A percentile compares a stretch with the other conserved stretches of the same genome.
Conservation (phyloP, 2,113 vertebrate species). For the Craseonycteris thonglongyai region DNA sequence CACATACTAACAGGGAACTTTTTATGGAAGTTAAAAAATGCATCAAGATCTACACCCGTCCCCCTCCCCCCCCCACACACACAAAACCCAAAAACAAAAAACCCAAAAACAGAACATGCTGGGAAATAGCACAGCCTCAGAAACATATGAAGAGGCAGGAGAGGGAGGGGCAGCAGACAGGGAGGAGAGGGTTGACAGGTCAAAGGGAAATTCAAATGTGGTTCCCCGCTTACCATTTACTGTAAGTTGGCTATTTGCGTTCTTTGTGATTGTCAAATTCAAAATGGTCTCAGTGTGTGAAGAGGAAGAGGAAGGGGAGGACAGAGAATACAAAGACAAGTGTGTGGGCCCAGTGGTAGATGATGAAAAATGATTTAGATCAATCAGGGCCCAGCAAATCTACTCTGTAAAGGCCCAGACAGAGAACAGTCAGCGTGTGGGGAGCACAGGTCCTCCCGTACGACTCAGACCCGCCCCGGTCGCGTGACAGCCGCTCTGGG, state of each 20-base stretch:
- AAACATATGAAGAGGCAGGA: constrained; percentile 7
- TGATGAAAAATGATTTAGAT: not conserved
- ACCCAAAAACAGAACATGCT: constrained; percentile 25
- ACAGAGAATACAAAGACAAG: not conserved
- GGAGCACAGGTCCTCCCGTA: not conserved
- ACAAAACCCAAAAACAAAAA: too few relatives aligned
- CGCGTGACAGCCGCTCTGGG: not conserved
- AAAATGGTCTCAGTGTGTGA: not conserved
- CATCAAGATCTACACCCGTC: constrained; percentile 63
- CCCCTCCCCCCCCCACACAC: too few relatives aligned
- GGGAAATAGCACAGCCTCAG: constrained; percentile 28
- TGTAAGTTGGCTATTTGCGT: not conserved
- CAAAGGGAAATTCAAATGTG: not conserved
- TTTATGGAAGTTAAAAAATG: constrained; percentile 60
- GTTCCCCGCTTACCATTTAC: not conserved
- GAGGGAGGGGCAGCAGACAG: not conserved
- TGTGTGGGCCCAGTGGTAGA: not conserved
- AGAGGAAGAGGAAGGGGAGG: too few relatives aligned
- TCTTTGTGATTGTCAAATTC: not conserved
- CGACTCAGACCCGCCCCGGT: not conserved
- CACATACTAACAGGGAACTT: constrained; percentile 79
- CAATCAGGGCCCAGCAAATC: not conserved
- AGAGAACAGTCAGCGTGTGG: too few relatives aligned
- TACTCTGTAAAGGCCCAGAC: not conserved
- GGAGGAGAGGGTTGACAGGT: not conserved